Evolutionary conservation across 2,888 invertebrate species (phyloP), one percentile per base, ranked within the genome.

Genomic region (Caenorhabditis sp.): DNA sequence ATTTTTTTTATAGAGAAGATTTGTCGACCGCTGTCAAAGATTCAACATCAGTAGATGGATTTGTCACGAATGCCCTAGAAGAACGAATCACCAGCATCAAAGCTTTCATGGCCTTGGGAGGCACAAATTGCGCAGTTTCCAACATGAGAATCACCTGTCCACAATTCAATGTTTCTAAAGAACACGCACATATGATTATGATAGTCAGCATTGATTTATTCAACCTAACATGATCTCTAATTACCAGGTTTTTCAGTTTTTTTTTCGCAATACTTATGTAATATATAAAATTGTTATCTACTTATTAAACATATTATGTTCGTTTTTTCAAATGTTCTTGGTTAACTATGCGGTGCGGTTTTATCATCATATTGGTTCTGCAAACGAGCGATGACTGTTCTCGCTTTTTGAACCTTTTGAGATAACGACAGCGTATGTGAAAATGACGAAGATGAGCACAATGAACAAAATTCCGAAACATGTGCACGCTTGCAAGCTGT

Each of bases 141-240:
- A 65, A 76, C 43, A 67, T 78, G 60, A 43, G 54, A 31, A 57
- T 78, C 1, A 59, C 63, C 10, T 73, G 78, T 54, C 78, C 78
- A 14, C 78, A 78, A 36, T 78, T 78, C 49, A 78, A 73, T 59
- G 76, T 78, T 14, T 76, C 76, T 1, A 76, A 76, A 65, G 78
- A 78, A 60, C 78, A 78, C 57, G 78, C 78, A 50, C 78, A 78
- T 60, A 74, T 78, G 14, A 76, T 78, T n/a, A 36, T 78, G 7
- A 61, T 73, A 23, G 63, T 78, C 31, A 67, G 69, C 20, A 68
- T 73, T 38, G 76, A 78, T 68, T 64, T 78, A 50, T 70, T 57
- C 25, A 75, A 59, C 20, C 49, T 73, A 20, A 65, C 73, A 53
- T 53, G 53, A 53, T 23, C 53, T 23, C 23, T 23, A 53, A 53